phyloP scores from a whole-genome alignment of 1,140 invertebrate genomes.

The Rhyzopertha dominica region DNA sequence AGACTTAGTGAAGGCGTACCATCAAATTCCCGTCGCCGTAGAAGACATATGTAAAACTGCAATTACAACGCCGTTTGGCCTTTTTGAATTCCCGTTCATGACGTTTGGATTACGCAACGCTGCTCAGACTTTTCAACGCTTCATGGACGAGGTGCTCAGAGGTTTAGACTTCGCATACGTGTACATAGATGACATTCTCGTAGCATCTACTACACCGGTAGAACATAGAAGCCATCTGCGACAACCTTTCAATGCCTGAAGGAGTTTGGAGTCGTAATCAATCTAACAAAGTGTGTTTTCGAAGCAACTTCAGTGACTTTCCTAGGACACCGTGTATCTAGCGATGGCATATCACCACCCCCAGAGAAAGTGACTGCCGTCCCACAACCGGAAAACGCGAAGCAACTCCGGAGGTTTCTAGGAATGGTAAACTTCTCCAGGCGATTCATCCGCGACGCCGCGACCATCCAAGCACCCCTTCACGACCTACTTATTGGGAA shows the following conservation, averaged over 20 bases:
- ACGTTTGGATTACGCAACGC: conserved; percentile 25
- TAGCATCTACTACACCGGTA: conserved; percentile 27
- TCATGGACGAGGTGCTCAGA: conserved; percentile 11
- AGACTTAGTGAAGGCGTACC: conserved; percentile 42
- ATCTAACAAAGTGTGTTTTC: conserved; percentile 35
- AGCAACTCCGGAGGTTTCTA: conserved; percentile 34
- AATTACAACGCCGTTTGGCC: conserved; percentile 24
- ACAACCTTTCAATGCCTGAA: conserved; percentile 30
- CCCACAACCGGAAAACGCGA: conserved; percentile 21
- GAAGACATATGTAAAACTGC: conserved; percentile 30
- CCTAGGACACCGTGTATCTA: conserved; percentile 36
- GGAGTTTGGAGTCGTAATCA: conserved; percentile 30
- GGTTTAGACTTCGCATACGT: conserved; percentile 20
- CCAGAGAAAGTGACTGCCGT: conserved; percentile 32
- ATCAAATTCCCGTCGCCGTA: conserved; percentile 40
- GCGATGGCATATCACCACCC: conserved; percentile 31
- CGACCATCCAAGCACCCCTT: conserved; percentile 26
- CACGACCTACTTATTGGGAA: conserved; percentile 18
- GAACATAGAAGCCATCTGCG: conserved; percentile 32
- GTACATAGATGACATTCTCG: conserved; percentile 36
- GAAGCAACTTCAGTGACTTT: conserved; percentile 27
- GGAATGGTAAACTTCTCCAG: conserved; percentile 42
- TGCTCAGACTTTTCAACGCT: conserved; percentile 26
- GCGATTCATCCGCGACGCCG: conserved; percentile 27
- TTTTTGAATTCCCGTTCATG: conserved; percentile 26